phyloP scores from a whole-genome alignment of 2,888 invertebrate genomes.

The Aromia moschata region DNA sequence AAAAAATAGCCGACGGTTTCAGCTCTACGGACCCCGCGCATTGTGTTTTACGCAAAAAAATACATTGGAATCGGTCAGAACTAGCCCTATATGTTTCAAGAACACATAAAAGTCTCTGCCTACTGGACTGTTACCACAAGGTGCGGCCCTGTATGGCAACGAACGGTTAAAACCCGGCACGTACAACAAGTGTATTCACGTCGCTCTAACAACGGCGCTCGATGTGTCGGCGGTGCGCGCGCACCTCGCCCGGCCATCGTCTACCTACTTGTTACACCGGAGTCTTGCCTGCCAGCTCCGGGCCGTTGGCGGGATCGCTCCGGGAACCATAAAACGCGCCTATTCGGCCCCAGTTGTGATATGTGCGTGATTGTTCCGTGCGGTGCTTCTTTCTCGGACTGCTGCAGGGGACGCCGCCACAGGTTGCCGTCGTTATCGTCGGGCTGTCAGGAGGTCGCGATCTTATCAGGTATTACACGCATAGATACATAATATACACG shows the following conservation, averaged over 20 bases:
- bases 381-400: constrained; percentile 25
- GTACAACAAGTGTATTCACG: constrained; percentile 49
- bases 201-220: constrained; percentile 45
- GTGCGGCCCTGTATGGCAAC: too few relatives aligned
- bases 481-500: too few relatives aligned
- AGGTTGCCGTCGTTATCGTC: constrained; percentile 38
- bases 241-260: constrained; percentile 56
- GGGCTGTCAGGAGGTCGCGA: constrained; percentile 15
- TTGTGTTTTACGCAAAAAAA: too few relatives aligned
- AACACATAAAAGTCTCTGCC: too few relatives aligned
- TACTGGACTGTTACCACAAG: too few relatives aligned
- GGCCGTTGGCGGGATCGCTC: constrained; percentile 56
- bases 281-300: constrained; percentile 58
- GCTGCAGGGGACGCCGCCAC: constrained; percentile 30
- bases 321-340: constrained; percentile 38
- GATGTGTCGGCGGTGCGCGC: constrained; percentile 54
- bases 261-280: constrained; percentile 63
- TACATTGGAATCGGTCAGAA: too few relatives aligned
- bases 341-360: constrained; percentile 36
- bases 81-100: too few relatives aligned
- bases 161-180: too few relatives aligned
- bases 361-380: constrained; percentile 38
- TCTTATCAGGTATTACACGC: constrained; percentile 21
- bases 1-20: too few relatives aligned
- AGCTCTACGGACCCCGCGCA: too few relatives aligned